Evolutionary conservation across 2,113 vertebrate genomes (phyloP).

Genomic region (Cettia cetti): DNA sequence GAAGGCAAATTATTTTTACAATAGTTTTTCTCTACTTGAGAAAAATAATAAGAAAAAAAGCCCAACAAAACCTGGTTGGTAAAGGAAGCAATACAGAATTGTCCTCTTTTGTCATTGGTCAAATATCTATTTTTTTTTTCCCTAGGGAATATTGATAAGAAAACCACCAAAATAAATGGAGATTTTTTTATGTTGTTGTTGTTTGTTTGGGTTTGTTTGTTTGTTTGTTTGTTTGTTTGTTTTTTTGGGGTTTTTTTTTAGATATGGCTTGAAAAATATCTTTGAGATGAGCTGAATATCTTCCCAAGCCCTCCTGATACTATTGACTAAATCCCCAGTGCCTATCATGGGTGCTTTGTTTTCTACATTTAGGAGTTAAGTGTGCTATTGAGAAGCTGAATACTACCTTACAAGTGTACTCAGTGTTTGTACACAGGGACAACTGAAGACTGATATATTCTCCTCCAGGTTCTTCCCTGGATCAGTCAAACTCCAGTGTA

Average conservation of each 20-base stretch:
- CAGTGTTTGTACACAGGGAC: neutral
- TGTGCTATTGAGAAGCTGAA: neutral
- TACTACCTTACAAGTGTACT: neutral
- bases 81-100: neutral
- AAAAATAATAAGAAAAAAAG: neutral
- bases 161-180: neutral
- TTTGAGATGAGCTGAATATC: neutral
- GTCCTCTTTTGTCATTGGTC: neutral
- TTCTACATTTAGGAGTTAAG: neutral
- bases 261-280: neutral
- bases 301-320: neutral
- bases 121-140: neutral
- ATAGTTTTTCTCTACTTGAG: neutral
- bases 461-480: neutral
- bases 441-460: neutral
- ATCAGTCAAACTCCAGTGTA: neutral
- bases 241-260: neutral
- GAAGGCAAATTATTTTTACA: neutral
- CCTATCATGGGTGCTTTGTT: neutral
- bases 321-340: neutral
- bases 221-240: neutral
- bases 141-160: neutral
- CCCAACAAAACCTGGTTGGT: neutral
- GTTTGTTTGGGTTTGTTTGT: no score
- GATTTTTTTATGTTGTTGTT: no score